phyloP scores from a whole-genome alignment of 2,888 invertebrate species.

The Minunthozetes semirufus region DNA sequence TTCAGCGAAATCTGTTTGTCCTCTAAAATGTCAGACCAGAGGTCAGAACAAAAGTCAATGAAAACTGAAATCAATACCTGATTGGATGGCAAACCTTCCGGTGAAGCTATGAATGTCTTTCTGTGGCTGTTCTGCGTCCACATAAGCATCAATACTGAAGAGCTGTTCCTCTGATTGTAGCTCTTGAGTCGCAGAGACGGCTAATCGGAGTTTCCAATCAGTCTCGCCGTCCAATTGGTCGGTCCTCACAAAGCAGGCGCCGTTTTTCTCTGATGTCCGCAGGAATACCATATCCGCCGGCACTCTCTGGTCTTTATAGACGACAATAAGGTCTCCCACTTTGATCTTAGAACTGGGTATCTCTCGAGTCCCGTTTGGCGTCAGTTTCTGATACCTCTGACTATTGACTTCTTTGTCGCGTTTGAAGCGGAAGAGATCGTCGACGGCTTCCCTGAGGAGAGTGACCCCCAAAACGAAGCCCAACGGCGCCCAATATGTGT shows the following conservation, averaged over 20 bases:
- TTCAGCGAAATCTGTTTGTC: constrained; percentile 67
- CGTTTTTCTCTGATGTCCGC: constrained; percentile 83
- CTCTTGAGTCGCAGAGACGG: constrained; percentile 84
- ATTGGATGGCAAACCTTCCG: constrained; percentile 60
- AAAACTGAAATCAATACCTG: constrained; percentile 42
- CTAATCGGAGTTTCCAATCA: constrained; percentile 78
- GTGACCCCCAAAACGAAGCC: constrained; percentile 94
- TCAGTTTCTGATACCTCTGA: constrained; percentile 79
- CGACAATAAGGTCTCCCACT: constrained; percentile 67
- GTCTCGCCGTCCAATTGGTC: constrained; percentile 96
- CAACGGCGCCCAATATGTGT: constrained; percentile 98
- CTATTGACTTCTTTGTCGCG: constrained; percentile 94
- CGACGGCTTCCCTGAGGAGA: constrained; percentile 89
- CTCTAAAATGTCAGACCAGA: constrained; percentile 30
- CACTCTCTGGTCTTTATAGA: constrained; percentile 91
- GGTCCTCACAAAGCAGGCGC: constrained; percentile 92
- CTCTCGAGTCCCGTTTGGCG: constrained; percentile 53
- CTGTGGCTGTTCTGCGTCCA: constrained; percentile 95
- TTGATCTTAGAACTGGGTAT: constrained; percentile 45
- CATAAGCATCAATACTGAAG: constrained; percentile 67
- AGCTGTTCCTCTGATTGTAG: constrained; percentile 65
- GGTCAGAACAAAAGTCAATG: neutral
- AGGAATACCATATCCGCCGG: constrained; percentile 94
- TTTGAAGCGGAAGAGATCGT: constrained; percentile 84
- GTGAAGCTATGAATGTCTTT: constrained; percentile 96